Evolutionary conservation across 2,888 invertebrate species (phyloP), one percentile per base, ranked within the genome.

Genomic region (Willowsia nigromaculata): DNA sequence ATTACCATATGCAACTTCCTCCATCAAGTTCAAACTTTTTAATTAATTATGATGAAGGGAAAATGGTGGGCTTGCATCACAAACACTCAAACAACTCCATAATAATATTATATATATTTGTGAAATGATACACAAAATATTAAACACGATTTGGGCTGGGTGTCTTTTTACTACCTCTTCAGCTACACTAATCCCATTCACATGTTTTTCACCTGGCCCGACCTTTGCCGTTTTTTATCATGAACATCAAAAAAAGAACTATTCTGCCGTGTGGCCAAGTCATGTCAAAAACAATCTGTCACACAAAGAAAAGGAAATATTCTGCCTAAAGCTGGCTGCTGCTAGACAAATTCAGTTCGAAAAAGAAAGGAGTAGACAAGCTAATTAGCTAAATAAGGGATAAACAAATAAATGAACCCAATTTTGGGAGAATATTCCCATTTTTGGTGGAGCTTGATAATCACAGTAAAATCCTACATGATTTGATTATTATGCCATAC

Each of bases 341-440:
- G 22, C 74, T 81, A 84, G 80, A 85, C 89, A 80, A 88, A 82
- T 74, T 82, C 56, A 80, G 68, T 80, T 84, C 62, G 59, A 74
- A 74, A 85, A 84, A 80, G 68, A 85, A 86, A 86, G 78, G 86
- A 87, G 83, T 86, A 80, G 84, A 87, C 90, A 90, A 85, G 83
- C 90, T 90, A 90, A 90, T 90, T 90, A 90, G 90, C 90, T 90
- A 90, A 90, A 90, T 78, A 90, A 86, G 90, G 90, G 83, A 86
- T 90, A 90, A 90, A 84, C 90, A 90, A 90, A 90, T 90, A 90
- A 90, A 87, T 90, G 90, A 87, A 22, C 86, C 90, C 90, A 90
- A 90, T 82, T 90, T 90, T 90, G 90, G 90, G 83, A 90, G 86
- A 90, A 90, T 90, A 90, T 86, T 78, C 68, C 90, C 90, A 83